Conservation (phyloP, 2,113 vertebrate species). For the Pachyramphus minor region DNA sequence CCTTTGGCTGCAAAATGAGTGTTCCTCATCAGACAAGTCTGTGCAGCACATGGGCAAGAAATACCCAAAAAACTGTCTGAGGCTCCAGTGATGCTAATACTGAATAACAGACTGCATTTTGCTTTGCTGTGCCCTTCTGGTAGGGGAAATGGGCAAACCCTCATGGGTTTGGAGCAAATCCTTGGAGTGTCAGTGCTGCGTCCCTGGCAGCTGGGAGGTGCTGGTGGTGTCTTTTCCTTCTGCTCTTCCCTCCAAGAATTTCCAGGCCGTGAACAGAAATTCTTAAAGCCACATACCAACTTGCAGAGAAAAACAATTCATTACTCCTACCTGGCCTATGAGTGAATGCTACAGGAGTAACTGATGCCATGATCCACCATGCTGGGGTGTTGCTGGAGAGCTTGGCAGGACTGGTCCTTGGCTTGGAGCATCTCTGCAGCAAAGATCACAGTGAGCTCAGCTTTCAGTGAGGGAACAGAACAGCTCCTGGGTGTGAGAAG, state of each 20-base stretch:
- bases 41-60: fast-evolving
- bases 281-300: fast-evolving
- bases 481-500: not conserved
- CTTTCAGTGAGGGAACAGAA: not conserved
- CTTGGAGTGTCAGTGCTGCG: no score
- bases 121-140: not conserved
- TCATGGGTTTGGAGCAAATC: no score
- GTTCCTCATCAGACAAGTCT: not conserved
- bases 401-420: not conserved
- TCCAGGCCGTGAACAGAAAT: fast-evolving
- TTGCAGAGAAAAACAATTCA: not conserved
- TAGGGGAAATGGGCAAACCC: not conserved
- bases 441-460: not conserved
- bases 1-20: not conserved
- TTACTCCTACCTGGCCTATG: not conserved
- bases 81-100: not conserved
- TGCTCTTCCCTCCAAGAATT: not conserved
- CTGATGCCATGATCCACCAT: fast-evolving
- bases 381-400: not conserved
- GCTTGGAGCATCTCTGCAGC: not conserved
- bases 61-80: not conserved
- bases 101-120: not conserved
- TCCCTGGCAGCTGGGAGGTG: not conserved
- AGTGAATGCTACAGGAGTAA: not conserved
- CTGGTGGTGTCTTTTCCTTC: not conserved